Conservation (phyloP, 2,888 invertebrate species). For the Dromius quadrimaculatus region DNA sequence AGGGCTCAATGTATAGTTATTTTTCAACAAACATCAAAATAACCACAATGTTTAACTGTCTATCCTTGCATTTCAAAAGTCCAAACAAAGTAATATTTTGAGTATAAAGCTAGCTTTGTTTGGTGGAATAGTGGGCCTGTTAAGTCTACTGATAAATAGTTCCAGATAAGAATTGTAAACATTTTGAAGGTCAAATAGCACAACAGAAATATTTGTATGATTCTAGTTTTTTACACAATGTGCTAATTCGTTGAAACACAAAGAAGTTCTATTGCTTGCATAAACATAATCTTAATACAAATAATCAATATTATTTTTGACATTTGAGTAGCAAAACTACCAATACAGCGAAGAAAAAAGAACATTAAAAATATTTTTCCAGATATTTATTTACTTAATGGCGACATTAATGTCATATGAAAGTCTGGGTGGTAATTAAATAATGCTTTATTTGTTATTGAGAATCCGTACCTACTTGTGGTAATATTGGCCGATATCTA, state of each 20-base stretch:
- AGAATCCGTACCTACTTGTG: constrained; percentile 24
- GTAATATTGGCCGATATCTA: no score
- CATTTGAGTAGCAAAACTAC: constrained; percentile 2
- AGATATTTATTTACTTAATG: constrained; percentile 7
- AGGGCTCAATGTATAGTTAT: no score
- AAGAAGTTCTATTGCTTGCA: constrained; percentile 10
- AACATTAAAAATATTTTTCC: no score
- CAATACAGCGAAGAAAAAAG: no score
- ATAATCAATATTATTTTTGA: constrained; percentile 5
- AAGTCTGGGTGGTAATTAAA: background rate
- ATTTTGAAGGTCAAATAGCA: constrained; percentile 33
- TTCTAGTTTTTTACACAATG: constrained; percentile 3
- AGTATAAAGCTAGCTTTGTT: constrained; percentile 35
- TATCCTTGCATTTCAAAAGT: background rate
- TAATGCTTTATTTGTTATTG: constrained; percentile 40
- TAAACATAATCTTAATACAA: constrained; percentile 9
- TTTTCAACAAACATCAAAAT: background rate
- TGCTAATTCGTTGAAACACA: constrained; percentile 23
- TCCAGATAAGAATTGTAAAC: constrained; percentile 43
- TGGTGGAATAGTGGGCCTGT: constrained; percentile 37
- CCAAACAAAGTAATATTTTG: background rate
- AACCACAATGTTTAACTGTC: background rate
- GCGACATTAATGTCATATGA: constrained; percentile 1
- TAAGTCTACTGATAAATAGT: constrained; percentile 26
- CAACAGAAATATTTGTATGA: constrained; percentile 29